These are phyloP conservation scores for Agrochola lota DNA, from an alignment of 2,888 invertebrate genomes.

Conservation along the genomic window DNA sequence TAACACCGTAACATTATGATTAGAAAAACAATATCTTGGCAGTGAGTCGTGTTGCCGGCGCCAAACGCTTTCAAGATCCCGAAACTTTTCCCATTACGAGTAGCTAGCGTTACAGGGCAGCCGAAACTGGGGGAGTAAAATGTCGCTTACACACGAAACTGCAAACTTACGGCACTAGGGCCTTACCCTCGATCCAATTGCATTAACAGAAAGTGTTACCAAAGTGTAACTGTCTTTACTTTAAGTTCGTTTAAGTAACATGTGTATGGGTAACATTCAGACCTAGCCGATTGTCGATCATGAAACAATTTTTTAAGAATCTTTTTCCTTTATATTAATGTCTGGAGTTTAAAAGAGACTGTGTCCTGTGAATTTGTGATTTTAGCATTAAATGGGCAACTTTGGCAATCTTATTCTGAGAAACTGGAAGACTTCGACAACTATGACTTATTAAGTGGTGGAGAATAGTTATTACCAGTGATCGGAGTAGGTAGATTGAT, in stretches of 20 bases:
- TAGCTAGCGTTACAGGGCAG: constrained; percentile 65
- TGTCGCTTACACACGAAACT: constrained; percentile 63
- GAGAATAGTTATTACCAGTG: too few species aligned
- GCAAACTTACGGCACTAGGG: constrained; percentile 32
- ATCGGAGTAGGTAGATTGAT: too few species aligned
- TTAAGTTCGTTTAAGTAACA: constrained; percentile 1
- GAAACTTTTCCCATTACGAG: constrained; percentile 78
- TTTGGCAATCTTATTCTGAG: too few species aligned
- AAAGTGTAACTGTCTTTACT: constrained; percentile 2
- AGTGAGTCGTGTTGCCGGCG: constrained; percentile 69
- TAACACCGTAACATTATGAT: constrained; percentile 66
- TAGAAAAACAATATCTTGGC: constrained; percentile 74
- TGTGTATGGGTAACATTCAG: constrained; percentile 14
- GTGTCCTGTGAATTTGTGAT: too few species aligned
- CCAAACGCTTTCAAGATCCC: constrained; percentile 71
- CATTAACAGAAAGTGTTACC: constrained; percentile 28
- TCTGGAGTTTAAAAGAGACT: too few species aligned
- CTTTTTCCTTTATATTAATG: too few species aligned
- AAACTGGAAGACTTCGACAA: too few species aligned
- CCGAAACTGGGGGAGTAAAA: constrained; percentile 69
- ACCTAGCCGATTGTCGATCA: neutral
- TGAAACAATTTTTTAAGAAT: too few species aligned
- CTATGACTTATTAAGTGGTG: too few species aligned
- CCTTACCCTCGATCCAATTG: constrained; percentile 25
- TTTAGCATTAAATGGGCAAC: too few species aligned